These are phyloP conservation scores for Ciconia boyciana DNA, from an alignment of 2,113 vertebrate genomes.

Conservation along the genomic window DNA sequence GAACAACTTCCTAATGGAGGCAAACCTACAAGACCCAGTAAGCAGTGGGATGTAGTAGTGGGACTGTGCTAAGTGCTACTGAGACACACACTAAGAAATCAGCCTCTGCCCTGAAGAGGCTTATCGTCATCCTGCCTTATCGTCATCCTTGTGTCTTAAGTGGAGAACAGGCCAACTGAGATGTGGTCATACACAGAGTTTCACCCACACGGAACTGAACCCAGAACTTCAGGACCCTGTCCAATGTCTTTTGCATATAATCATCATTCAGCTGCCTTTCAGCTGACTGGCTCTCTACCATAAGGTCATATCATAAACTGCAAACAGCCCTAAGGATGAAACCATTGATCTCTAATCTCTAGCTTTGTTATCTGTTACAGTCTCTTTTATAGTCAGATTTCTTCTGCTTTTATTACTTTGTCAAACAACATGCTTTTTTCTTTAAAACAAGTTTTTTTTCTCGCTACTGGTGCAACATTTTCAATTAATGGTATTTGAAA, in stretches of 20 bases:
- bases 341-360: neutral
- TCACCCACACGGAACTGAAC: neutral
- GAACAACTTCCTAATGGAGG: neutral
- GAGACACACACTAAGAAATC: neutral
- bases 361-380: neutral
- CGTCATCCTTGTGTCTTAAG: neutral
- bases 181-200: neutral
- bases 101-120: neutral
- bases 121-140: too few relatives aligned
- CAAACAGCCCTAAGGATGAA: neutral
- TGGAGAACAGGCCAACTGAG: neutral
- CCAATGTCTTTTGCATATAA: neutral
- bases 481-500: neutral
- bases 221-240: neutral
- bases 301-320: neutral
- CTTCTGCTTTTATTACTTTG: neutral
- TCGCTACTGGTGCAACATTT: neutral
- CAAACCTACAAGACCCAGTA: neutral
- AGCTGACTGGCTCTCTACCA: neutral
- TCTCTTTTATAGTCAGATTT: neutral
- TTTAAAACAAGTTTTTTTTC: neutral
- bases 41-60: neutral
- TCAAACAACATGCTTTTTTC: neutral
- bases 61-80: neutral
- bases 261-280: neutral